phyloP scores from a whole-genome alignment of 2,113 vertebrate species.

The Zosterops lateralis region DNA sequence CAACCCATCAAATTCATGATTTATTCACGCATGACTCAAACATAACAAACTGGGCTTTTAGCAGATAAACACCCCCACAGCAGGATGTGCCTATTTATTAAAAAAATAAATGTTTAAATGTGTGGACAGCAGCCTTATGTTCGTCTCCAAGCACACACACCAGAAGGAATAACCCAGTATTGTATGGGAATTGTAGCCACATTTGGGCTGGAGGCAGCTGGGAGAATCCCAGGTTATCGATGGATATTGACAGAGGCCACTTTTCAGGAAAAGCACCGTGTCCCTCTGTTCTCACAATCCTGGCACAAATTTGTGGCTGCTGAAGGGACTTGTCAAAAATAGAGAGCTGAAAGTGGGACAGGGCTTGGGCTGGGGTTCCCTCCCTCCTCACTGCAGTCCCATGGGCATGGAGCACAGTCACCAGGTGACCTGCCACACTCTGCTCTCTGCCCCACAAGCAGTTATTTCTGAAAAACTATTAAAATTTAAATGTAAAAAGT shows the following conservation, averaged over 20 bases:
- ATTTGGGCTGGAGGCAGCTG: background rate
- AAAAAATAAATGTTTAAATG: background rate
- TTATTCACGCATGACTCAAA: background rate
- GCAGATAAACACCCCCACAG: background rate
- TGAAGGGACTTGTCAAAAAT: background rate
- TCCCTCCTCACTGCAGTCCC: background rate
- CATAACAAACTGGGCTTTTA: background rate
- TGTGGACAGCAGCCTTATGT: background rate
- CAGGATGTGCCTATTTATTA: background rate
- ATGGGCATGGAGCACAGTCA: background rate
- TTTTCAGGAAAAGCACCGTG: background rate
- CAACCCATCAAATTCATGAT: background rate
- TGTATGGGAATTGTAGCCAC: background rate
- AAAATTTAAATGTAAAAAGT: background rate
- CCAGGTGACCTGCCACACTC: background rate
- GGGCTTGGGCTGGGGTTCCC: background rate
- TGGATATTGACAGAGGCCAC: background rate
- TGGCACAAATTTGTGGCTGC: background rate
- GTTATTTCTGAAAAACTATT: background rate
- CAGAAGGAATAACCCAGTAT: background rate
- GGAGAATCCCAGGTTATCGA: background rate
- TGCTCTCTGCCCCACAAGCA: background rate
- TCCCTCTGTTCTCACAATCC: background rate
- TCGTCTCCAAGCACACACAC: background rate
- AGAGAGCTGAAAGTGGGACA: background rate